phyloP scores from a whole-genome alignment of 1,140 invertebrate species.

The Triops longicaudatus region DNA sequence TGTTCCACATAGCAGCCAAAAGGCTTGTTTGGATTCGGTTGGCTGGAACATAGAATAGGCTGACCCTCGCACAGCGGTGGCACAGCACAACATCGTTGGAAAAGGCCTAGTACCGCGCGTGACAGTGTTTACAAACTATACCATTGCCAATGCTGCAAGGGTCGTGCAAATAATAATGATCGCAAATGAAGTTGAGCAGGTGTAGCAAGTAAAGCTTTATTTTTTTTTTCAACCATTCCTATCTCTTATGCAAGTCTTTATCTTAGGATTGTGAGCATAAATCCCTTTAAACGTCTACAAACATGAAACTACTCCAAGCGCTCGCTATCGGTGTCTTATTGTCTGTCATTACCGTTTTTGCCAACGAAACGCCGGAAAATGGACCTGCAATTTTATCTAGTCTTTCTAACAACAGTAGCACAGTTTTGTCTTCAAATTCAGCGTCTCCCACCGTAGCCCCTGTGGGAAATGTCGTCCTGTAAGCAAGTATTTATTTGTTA shows the following conservation, averaged over 20 bases:
- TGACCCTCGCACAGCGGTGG: too few species aligned
- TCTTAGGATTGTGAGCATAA: background rate
- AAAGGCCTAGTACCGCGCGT: background rate
- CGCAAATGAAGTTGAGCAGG: background rate
- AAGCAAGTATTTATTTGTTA: background rate
- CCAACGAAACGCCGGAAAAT: background rate
- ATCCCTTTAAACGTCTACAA: background rate
- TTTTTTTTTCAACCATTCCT: background rate
- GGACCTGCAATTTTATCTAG: background rate
- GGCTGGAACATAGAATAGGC: too few species aligned
- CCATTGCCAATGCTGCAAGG: background rate
- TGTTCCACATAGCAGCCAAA: too few species aligned
- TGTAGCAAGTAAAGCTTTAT: background rate
- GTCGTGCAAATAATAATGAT: background rate
- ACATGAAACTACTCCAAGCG: background rate
- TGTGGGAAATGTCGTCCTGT: background rate
- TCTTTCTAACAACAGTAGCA: background rate
- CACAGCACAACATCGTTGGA: too few species aligned
- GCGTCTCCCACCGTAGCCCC: background rate
- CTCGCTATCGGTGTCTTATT: background rate
- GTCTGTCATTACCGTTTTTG: background rate
- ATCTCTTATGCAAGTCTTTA: background rate
- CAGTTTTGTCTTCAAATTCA: background rate
- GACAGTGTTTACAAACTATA: background rate
- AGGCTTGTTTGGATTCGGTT: too few species aligned